Base-by-base conservation (phyloP, 2,797 vertebrate species). In the Pseudopleuronectes americanus region DNA sequence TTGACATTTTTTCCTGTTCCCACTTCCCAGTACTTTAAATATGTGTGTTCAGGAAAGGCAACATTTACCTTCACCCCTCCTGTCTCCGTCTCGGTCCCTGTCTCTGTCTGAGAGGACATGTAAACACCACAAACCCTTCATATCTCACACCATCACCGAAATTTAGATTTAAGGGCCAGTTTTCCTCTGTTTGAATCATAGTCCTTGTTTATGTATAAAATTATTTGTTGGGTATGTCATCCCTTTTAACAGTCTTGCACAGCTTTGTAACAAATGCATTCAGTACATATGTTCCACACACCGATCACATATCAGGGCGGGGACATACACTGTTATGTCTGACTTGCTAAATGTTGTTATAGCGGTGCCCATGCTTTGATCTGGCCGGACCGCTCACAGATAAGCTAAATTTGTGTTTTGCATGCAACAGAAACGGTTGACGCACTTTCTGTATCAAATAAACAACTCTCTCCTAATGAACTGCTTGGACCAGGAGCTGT, bases 241-340 rank as follows among this genome's bases (percentile, higher is more conserved):
- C 17, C 8, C 6, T 58, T 53, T 73, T 19, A 31, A 67, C 47
- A 4, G 51, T 55, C 17, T 47, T 28, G 47, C n/a, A 23, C 54
- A 57, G 49, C 64, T 54, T 12, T 60, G 17, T 24, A 56, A 49
- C 57, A 72, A 53, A 81, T 66, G 68, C 71, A 60, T 60, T 73
- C 59, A 66, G 69, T 10, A 67, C 63, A 69, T 73, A 7, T 73
- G 51, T 64, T 64, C 47, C 28, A 8, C 52, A 8, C 52, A 6
- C 8, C 19, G 66, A 66, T 80, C 58, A 63, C 61, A 41, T 28
- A 36, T 79, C 61, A 83, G 91, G 90, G 92, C 84, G 92, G 81
- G 79, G 87, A 87, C 59, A 66, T 49, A 63, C 71, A 86, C 87
- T 85, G 90, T 90, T 89, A 84, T 91, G 85, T 87, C 81, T 87